These are phyloP conservation scores for Eumeta japonica DNA, from an alignment of 1,140 invertebrate genomes.

Conservation along the genomic window DNA sequence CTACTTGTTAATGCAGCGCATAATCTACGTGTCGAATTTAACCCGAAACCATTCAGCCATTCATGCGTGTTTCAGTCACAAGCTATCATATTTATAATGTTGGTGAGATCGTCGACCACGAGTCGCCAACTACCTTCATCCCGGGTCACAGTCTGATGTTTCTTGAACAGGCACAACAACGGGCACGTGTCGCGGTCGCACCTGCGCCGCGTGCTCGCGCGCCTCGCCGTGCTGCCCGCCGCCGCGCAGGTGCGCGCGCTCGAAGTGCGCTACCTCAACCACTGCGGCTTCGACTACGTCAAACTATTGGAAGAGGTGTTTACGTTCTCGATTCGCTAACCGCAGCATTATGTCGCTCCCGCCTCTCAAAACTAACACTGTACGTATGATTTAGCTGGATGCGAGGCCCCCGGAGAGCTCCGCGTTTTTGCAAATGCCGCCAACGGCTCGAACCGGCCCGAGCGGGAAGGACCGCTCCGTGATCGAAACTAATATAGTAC, in stretches of 20 bases:
- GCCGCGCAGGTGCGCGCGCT: conserved; percentile 66
- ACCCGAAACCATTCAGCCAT: too few species aligned
- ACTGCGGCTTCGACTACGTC: conserved; percentile 69
- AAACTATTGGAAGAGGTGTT: conserved; percentile 63
- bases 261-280: conserved; percentile 65
- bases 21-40: too few species aligned
- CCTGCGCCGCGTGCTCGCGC: conserved; percentile 64
- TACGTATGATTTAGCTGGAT: conserved; percentile 26
- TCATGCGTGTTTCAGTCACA: too few species aligned
- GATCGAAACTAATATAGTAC: conserved; percentile 64
- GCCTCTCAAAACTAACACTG: background rate
- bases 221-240: conserved; percentile 63
- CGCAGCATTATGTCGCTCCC: background rate
- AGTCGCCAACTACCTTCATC: too few species aligned
- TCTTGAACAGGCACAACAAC: conserved; percentile 58
- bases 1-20: too few species aligned
- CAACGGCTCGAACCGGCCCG: conserved; percentile 56
- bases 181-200: conserved; percentile 69
- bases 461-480: conserved; percentile 58
- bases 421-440: conserved; percentile 55
- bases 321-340: background rate
- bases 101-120: too few species aligned
- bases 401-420: conserved; percentile 37
- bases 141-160: background rate
- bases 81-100: too few species aligned